These are phyloP conservation scores for Pygocentrus nattereri DNA, from an alignment of 2,797 vertebrate genomes.

Conservation along the genomic window DNA sequence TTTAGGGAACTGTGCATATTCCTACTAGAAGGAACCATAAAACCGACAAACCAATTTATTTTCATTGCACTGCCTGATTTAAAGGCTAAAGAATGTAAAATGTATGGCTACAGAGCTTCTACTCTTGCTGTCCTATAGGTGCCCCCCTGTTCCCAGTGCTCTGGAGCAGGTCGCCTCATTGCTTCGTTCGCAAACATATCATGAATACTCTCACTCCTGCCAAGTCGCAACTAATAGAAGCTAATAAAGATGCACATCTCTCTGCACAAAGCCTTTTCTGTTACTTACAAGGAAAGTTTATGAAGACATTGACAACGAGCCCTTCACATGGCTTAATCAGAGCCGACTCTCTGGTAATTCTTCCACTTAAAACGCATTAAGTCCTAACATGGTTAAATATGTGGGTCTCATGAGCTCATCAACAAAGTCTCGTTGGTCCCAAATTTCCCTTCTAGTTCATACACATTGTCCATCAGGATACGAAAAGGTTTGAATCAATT, in stretches of 20 bases:
- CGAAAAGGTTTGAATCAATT: background rate
- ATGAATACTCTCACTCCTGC: background rate
- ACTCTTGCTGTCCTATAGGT: background rate
- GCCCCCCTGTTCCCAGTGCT: background rate
- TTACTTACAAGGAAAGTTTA: constrained; percentile 32
- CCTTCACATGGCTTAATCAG: constrained; percentile 36
- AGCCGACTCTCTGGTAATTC: constrained; percentile 31
- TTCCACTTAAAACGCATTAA: constrained; percentile 23
- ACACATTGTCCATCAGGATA: background rate
- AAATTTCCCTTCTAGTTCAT: background rate
- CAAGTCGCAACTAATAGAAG: constrained; percentile 16
- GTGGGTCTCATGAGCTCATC: constrained; percentile 21
- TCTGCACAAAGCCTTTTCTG: constrained; percentile 1
- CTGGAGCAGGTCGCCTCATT: constrained; percentile 13
- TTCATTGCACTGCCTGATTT: constrained; percentile 18
- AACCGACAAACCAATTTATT: background rate
- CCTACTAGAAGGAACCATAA: constrained; percentile 4
- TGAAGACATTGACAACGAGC: constrained; percentile 27
- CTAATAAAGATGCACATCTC: constrained; percentile 24
- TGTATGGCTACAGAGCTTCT: background rate
- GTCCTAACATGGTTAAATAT: constrained; percentile 14
- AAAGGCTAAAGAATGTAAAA: constrained; percentile 7
- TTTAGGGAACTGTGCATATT: constrained; percentile 1
- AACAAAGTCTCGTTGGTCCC: background rate
- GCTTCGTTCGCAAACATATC: background rate